phyloP scores from a whole-genome alignment of 2,113 vertebrate species.

The Salvator merianae region DNA sequence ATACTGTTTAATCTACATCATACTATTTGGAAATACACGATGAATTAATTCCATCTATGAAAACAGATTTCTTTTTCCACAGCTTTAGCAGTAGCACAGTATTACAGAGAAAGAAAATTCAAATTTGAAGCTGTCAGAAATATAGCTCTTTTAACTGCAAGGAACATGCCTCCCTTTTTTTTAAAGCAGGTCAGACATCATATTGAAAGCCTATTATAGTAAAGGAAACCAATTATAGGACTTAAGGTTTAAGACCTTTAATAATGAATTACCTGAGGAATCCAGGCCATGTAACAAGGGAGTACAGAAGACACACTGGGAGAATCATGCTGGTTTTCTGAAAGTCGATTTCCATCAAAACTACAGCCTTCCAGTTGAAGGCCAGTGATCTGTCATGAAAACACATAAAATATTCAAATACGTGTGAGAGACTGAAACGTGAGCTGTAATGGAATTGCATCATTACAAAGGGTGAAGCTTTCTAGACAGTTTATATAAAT shows the following conservation, averaged over 20 bases:
- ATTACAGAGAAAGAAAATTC: not conserved
- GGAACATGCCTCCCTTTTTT: not conserved
- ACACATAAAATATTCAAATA: conserved; percentile 52
- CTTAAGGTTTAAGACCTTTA: conserved; percentile 54
- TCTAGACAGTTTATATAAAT: conserved; percentile 42
- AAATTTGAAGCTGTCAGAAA: conserved; percentile 26
- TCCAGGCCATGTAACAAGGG: conserved; percentile 94
- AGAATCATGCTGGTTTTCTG: conserved; percentile 92
- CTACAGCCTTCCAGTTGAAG: conserved; percentile 92
- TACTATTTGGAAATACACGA: not conserved
- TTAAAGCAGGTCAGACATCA: conserved; percentile 50
- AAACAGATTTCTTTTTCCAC: not conserved
- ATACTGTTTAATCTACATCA: not conserved
- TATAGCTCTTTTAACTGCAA: not conserved
- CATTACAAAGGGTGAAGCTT: conserved; percentile 21
- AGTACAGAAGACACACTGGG: conserved; percentile 91
- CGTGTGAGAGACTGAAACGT: conserved; percentile 28
- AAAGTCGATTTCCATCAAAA: conserved; percentile 90
- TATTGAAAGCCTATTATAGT: conserved; percentile 44
- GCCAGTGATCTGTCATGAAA: conserved; percentile 83
- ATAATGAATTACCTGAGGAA: conserved; percentile 83
- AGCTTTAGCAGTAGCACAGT: not conserved
- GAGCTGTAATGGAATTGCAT: conserved; percentile 38
- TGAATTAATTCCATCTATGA: not conserved
- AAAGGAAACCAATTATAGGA: conserved; percentile 50